Evolutionary conservation across 1,140 invertebrate species (phyloP), one percentile per base, ranked within the genome.

Genomic region (Caerostris darwini): DNA sequence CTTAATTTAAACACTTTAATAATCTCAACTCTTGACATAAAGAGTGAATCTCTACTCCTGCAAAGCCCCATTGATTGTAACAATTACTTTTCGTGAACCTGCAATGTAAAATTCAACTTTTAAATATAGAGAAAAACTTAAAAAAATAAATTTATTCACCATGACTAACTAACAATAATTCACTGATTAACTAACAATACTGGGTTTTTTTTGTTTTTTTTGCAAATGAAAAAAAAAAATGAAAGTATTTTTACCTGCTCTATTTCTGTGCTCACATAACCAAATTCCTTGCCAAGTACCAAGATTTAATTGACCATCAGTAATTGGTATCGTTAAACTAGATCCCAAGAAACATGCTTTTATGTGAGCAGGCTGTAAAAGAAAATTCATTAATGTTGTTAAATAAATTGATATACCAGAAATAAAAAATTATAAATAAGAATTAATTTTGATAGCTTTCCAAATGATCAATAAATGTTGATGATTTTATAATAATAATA

Each of bases 201-300:
- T 50, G 50, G n/a, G n/a, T n/a, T n/a, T n/a, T 34, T 34, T 0
- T 81, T 3, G 6, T n/a, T 81, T 81, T 50, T 81, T n/a, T 3
- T n/a, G 34, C 3, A 50, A 17, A n/a, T n/a, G n/a, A n/a, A 1
- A 34, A 34, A 34, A 83, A 83, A 50, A 59, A 61, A 19, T 3
- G 5, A 86, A 90, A 89, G 54, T 54, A 69, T 56, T 58, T 7
- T 64, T 57, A 94, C 96, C 96, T 95, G 95, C 99, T 96, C 98
- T 98, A 96, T 99, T 98, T 95, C 99, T 97, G 96, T 99, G 99
- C 96, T 99, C 99, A 97, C 99, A 99, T 94, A 99, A 97, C 99
- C 99, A 99, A 94, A 99, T 97, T 92, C 99, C 99, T 97, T 99
- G 99, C 99, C 99, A 99, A 95, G 98, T 99, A 91, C 99, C 99